phyloP scores from a whole-genome alignment of 92 coral and sea anemone genomes.

The Muricea muricata region DNA sequence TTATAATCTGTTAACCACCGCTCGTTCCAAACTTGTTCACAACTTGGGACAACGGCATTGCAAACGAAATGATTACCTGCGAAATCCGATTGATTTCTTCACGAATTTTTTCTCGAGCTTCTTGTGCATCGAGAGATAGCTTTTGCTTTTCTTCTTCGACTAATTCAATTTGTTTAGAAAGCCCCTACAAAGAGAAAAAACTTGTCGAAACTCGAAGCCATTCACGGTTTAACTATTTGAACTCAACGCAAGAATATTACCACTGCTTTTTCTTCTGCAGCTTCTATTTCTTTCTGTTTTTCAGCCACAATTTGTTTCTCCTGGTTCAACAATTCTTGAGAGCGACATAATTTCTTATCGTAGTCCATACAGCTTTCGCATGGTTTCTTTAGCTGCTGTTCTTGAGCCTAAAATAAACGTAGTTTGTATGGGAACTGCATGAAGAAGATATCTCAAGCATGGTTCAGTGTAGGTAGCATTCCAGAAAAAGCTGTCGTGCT shows the following conservation, averaged over 20 bases:
- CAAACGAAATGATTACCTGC: background rate
- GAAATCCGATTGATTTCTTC: conserved; percentile 79
- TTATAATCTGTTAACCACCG: no score
- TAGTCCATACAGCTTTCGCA: conserved; percentile 91
- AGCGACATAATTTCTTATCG: conserved; percentile 82
- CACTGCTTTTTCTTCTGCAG: background rate
- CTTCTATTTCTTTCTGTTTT: conserved; percentile 11
- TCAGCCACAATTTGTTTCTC: conserved; percentile 12
- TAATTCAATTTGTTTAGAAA: conserved; percentile 72
- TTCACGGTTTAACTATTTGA: background rate
- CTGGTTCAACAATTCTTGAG: conserved; percentile 61
- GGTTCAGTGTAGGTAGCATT: no score
- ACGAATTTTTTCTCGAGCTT: conserved; percentile 72
- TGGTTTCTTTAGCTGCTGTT: conserved; percentile 71
- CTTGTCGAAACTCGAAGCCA: no score
- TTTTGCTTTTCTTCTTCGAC: conserved; percentile 82
- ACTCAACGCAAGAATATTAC: background rate
- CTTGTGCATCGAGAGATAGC: conserved; percentile 70
- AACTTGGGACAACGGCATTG: no score
- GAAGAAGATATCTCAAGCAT: no score
- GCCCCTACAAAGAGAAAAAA: conserved; percentile 56
- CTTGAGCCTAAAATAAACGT: conserved; percentile 41
- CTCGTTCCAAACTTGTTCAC: no score
- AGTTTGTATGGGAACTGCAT: no score
- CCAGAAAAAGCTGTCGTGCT: no score